phyloP scores from a whole-genome alignment of 2,797 vertebrate genomes.

The Apodemus agrarius region DNA sequence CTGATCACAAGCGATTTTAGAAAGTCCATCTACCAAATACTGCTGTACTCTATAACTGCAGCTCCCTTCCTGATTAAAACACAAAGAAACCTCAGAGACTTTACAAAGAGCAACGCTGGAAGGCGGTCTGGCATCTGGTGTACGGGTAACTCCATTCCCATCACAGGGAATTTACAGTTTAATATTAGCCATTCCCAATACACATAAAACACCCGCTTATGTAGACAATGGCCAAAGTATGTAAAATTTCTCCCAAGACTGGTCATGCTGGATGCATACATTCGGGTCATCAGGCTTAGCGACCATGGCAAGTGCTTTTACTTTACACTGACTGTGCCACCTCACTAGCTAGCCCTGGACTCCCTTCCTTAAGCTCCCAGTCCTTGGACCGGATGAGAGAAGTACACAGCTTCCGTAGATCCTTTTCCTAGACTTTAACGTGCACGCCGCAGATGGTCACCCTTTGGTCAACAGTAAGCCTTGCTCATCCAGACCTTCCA shows the following conservation, averaged over 20 bases:
- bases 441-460: not conserved
- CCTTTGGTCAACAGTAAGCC: not conserved
- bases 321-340: not conserved
- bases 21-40: not conserved
- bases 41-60: not conserved
- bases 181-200: not conserved
- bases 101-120: not conserved
- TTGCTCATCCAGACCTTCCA: not conserved
- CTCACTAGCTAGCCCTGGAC: not conserved
- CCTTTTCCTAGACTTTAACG: not conserved
- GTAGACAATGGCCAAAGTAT: not conserved
- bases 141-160: not conserved
- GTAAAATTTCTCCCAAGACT: not conserved
- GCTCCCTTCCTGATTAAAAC: too few relatives aligned
- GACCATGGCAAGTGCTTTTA: not conserved
- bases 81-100: conserved; percentile 4
- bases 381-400: not conserved
- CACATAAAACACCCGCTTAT: not conserved
- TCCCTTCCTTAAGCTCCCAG: not conserved
- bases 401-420: not conserved
- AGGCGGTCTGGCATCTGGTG: not conserved
- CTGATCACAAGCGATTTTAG: not conserved
- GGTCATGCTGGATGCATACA: not conserved
- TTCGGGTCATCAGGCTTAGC: too few relatives aligned
- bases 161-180: not conserved